These are phyloP conservation scores for Caradrina clavipalpis DNA, from an alignment of 2,888 invertebrate genomes.

Conservation along the genomic window DNA sequence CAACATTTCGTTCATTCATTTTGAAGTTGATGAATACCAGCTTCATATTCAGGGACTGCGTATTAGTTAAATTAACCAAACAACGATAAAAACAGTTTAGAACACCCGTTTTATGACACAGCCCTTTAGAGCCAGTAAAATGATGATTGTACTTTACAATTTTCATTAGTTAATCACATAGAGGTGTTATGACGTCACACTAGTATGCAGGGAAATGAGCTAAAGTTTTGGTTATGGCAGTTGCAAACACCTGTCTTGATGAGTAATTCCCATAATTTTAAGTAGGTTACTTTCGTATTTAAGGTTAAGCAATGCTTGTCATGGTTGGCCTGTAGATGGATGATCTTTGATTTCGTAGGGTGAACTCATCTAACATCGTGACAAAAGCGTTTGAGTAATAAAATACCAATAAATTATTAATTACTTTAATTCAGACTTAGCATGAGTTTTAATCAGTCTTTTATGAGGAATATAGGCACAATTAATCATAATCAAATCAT, in stretches of 20 bases:
- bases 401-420: too few relatives aligned
- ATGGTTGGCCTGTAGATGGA: too few relatives aligned
- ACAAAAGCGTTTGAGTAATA: too few relatives aligned
- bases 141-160: constrained; percentile 56
- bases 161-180: constrained; percentile 41
- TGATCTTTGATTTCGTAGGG: too few relatives aligned
- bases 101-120: constrained; percentile 29
- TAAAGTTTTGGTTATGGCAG: constrained; percentile 44
- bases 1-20: too few relatives aligned
- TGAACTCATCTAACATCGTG: too few relatives aligned
- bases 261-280: neutral
- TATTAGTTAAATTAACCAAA: constrained; percentile 24
- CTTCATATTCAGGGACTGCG: neutral
- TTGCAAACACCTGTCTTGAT: constrained; percentile 12
- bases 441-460: too few relatives aligned
- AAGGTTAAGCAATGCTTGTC: too few relatives aligned
- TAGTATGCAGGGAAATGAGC: constrained; percentile 45
- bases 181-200: constrained; percentile 3
- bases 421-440: too few relatives aligned
- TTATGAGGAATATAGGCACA: too few relatives aligned
- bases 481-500: too few relatives aligned
- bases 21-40: neutral
- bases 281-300: too few relatives aligned
- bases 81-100: constrained; percentile 31
- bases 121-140: constrained; percentile 37